Evolutionary conservation across 1,140 invertebrate genomes (phyloP).

Genomic region (Ceratitis capitata): DNA sequence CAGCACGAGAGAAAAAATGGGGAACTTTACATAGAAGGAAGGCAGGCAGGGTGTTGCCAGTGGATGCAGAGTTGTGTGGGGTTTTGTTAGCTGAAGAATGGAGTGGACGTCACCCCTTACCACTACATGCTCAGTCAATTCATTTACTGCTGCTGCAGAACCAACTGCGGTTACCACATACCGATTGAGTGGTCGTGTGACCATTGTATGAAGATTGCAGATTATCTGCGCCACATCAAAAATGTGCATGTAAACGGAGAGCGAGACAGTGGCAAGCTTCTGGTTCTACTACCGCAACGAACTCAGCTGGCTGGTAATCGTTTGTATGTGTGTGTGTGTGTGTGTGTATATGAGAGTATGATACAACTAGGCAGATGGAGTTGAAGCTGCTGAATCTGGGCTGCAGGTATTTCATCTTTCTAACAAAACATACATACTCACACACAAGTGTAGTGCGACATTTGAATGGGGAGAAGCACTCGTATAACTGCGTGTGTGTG

Average conservation of each 20-base stretch:
- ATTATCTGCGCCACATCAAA: conserved; percentile 35
- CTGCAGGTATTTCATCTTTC: neutral
- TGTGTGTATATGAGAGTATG: too few species aligned
- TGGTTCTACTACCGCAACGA: neutral
- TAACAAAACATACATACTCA: neutral
- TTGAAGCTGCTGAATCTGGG: neutral
- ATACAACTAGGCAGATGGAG: too few species aligned
- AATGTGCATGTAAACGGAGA: neutral
- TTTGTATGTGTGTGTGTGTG: too few species aligned
- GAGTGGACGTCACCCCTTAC: neutral
- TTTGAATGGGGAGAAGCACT: too few species aligned
- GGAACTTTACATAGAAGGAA: too few species aligned
- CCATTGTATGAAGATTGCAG: conserved; percentile 29
- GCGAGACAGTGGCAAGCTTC: neutral
- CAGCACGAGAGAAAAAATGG: too few species aligned
- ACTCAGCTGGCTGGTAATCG: neutral
- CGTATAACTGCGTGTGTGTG: too few species aligned
- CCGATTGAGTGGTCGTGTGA: conserved; percentile 19
- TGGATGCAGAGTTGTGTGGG: neutral
- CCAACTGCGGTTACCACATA: neutral
- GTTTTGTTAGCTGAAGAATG: too few species aligned
- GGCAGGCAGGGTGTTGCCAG: neutral
- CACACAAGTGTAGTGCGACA: neutral
- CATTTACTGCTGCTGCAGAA: neutral
- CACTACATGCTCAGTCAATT: neutral